Percentiles rank a stretch among this genome's conserved stretches.
These are phyloP conservation scores for Diabrotica balteata DNA, from an alignment of 2,888 invertebrate species.

Conservation along the genomic window DNA sequence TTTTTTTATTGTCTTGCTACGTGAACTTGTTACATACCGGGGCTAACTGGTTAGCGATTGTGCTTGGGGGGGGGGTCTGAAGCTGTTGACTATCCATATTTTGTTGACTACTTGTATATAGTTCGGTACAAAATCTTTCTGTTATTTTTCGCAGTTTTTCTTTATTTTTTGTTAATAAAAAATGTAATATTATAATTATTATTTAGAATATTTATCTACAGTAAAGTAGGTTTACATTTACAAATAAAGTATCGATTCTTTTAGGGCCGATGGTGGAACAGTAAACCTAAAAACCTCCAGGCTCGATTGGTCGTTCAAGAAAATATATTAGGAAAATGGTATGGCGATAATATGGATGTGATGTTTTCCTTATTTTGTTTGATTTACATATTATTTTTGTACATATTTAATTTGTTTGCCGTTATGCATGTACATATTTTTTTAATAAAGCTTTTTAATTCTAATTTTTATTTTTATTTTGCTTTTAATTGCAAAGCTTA, in stretches of 20 bases:
- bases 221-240: background rate
- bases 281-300: conserved; percentile 65
- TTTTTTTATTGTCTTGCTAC: no score
- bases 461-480: conserved; percentile 41
- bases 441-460: conserved; percentile 45
- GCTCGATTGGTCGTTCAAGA: conserved; percentile 69
- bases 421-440: conserved; percentile 46
- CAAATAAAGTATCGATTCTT: conserved; percentile 34
- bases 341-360: conserved; percentile 44
- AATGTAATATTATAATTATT: no score
- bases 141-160: no score
- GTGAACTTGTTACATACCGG: no score
- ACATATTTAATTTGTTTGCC: conserved; percentile 35
- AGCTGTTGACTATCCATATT: no score
- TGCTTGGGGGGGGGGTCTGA: no score
- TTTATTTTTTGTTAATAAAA: no score
- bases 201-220: background rate
- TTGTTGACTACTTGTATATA: no score
- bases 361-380: conserved; percentile 28
- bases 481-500: conserved; percentile 8
- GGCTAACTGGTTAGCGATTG: no score
- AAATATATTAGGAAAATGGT: conserved; percentile 59
- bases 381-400: conserved; percentile 27
- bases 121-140: no score
- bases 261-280: conserved; percentile 68